Percentiles rank a stretch among this genome's conserved stretches.
Evolutionary conservation across 2,888 invertebrate species (phyloP).

Genomic region (Choreutis nemorana): DNA sequence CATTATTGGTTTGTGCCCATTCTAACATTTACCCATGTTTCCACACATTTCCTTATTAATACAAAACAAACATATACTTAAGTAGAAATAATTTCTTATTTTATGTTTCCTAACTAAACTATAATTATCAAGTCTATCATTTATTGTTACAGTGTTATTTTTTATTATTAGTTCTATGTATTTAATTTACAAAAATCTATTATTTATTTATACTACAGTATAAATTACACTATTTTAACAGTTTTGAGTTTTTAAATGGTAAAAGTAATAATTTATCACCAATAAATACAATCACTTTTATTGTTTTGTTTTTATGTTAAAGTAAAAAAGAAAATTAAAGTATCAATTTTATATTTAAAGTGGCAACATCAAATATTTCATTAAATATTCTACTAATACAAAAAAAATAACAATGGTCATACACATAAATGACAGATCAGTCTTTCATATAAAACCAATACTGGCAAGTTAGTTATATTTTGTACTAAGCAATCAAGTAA

Average conservation of each 20-base stretch:
- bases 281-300: no score
- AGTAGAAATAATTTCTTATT: no score
- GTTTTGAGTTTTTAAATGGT: no score
- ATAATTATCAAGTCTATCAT: slow-evolving; percentile 21
- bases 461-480: slow-evolving; percentile 65
- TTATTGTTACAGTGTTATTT: slow-evolving; percentile 21
- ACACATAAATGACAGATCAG: slow-evolving; percentile 57
- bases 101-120: no score
- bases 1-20: no score
- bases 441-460: slow-evolving; percentile 65
- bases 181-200: slow-evolving; percentile 1
- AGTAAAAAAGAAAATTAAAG: no score
- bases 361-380: not conserved
- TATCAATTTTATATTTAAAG: no score
- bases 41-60: not conserved
- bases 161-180: slow-evolving; percentile 3
- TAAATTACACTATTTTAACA: no score
- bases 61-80: not conserved
- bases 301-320: no score
- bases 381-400: slow-evolving; percentile 2
- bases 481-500: slow-evolving; percentile 58
- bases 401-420: slow-evolving; percentile 43
- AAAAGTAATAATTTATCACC: no score
- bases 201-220: slow-evolving; percentile 1
- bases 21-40: no score